Evolutionary conservation across 2,888 invertebrate species (phyloP).

Genomic region (Acrobasis suavella): DNA sequence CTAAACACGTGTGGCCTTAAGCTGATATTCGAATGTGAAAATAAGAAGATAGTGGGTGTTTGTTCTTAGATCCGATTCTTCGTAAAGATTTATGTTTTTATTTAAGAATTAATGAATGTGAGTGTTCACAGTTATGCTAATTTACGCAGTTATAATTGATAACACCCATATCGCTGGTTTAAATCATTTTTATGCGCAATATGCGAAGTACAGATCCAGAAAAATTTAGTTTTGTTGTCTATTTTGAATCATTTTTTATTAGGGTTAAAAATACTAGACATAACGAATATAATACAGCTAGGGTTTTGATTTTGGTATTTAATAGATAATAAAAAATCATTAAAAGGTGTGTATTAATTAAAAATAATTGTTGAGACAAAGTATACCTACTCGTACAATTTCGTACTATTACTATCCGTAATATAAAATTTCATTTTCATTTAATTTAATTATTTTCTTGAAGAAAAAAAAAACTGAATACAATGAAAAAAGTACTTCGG

Average conservation of each 20-base stretch:
- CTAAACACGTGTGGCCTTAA: slow-evolving; percentile 48
- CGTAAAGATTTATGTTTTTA: slow-evolving; percentile 79
- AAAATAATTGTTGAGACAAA: too few species aligned
- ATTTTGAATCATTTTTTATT: neutral
- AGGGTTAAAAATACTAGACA: neutral
- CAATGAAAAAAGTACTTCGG: too few species aligned
- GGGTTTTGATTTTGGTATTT: too few species aligned
- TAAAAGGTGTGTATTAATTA: too few species aligned
- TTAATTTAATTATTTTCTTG: neutral
- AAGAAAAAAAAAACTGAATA: neutral
- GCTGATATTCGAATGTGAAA: slow-evolving; percentile 49
- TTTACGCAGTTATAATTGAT: slow-evolving; percentile 63
- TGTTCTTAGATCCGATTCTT: slow-evolving; percentile 72
- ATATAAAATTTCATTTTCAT: neutral
- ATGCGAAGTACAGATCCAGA: neutral
- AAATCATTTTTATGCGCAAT: slow-evolving; percentile 33
- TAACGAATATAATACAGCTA: too few species aligned
- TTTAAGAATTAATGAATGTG: slow-evolving; percentile 79
- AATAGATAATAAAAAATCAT: too few species aligned
- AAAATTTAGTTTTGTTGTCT: neutral
- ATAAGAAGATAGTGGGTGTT: slow-evolving; percentile 70
- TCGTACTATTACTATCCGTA: too few species aligned
- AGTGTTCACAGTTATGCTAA: slow-evolving; percentile 77
- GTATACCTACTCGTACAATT: too few species aligned
- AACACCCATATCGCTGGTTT: slow-evolving; percentile 32